Percentiles rank a stretch among this genome's conserved stretches.
Conservation (phyloP, 2,797 vertebrate species). For the Pantherophis alleghaniensis region DNA sequence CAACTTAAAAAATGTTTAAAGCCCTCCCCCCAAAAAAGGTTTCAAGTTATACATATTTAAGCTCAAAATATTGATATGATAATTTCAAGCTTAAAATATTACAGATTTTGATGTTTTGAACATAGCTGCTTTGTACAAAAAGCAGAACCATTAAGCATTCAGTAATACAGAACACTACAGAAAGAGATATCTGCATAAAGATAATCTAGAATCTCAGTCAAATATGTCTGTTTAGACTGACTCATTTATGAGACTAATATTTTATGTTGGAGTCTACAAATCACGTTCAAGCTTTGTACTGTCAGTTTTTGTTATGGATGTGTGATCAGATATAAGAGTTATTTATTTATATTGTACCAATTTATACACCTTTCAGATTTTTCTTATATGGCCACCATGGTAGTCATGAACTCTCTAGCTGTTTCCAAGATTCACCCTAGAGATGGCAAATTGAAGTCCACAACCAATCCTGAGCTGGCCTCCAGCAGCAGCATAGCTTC, state of each 20-base stretch:
- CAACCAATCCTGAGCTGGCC: too few species aligned
- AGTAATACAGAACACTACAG: not conserved
- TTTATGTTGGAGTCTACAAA: not conserved
- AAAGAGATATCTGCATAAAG: not conserved
- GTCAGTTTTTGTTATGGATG: not conserved
- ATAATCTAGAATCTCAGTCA: not conserved
- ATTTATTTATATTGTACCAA: not conserved
- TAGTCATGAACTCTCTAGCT: too few species aligned
- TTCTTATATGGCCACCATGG: not conserved
- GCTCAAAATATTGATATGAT: not conserved
- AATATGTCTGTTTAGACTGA: not conserved
- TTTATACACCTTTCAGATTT: not conserved
- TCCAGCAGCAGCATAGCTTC: too few species aligned
- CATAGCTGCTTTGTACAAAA: not conserved
- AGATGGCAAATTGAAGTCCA: too few species aligned
- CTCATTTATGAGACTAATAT: not conserved
- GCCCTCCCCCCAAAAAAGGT: not conserved
- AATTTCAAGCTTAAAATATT: not conserved
- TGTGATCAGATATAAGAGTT: not conserved
- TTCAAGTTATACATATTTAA: not conserved
- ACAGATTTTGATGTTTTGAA: not conserved
- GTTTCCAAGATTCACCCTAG: too few species aligned
- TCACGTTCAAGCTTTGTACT: not conserved
- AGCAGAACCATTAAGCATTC: not conserved
- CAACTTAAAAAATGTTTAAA: not conserved